Conservation (phyloP, 2,888 invertebrate genomes). For the Tupiocoris notatus region DNA sequence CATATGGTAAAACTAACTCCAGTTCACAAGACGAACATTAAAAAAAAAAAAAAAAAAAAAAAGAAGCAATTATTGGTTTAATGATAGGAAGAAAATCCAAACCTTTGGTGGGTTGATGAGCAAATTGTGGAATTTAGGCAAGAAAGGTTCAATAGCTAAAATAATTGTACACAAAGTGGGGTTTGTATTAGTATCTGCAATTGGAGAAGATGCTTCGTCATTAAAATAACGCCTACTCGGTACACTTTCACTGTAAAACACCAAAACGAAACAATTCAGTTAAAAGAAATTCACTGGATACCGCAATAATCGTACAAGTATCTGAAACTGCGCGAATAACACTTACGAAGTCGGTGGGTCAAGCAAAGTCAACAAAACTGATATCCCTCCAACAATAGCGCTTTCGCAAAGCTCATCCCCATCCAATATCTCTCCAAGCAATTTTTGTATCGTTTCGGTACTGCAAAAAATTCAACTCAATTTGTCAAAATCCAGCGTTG, state of each 20-base stretch:
- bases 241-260: constrained; percentile 16
- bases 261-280: not conserved
- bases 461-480: constrained; percentile 55
- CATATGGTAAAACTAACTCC: too few species aligned
- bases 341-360: constrained; percentile 58
- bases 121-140: constrained; percentile 69
- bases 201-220: constrained; percentile 18
- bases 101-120: constrained; percentile 69
- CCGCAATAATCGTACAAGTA: not conserved
- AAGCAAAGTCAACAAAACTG: constrained; percentile 72
- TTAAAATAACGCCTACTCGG: constrained; percentile 38
- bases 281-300: too few species aligned
- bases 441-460: constrained; percentile 64
- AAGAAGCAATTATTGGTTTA: not conserved
- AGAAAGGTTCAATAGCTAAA: constrained; percentile 63
- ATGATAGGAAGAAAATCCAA: constrained; percentile 5
- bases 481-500: not conserved
- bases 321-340: not conserved
- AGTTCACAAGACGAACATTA: not conserved
- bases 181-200: constrained; percentile 23
- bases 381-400: constrained; percentile 75
- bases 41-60: constrained; percentile 19
- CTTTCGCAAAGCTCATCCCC: constrained; percentile 63
- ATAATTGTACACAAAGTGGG: constrained; percentile 63
- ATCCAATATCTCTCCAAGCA: constrained; percentile 74